Percentiles rank a stretch among this genome's conserved stretches.
Evolutionary conservation across 2,888 invertebrate species (phyloP).

Genomic region (Listrodromus nycthemerus): DNA sequence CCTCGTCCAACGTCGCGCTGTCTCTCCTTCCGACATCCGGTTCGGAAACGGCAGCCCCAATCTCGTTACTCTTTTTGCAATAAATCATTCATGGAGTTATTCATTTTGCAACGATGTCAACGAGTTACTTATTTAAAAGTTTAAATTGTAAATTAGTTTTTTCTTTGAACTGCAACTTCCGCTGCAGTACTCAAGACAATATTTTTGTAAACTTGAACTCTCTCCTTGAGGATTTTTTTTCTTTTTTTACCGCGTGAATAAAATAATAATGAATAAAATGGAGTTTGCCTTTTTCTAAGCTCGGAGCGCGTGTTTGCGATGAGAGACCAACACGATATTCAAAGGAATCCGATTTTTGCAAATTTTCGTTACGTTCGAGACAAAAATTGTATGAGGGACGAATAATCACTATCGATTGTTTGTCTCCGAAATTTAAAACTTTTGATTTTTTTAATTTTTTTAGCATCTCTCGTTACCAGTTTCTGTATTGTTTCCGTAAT

Average conservation of each 20-base stretch:
- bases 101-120: background rate
- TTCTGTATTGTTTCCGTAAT: constrained; percentile 86
- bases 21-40: constrained; percentile 49
- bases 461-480: constrained; percentile 84
- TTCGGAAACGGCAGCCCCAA: constrained; percentile 59
- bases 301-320: no score
- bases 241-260: no score
- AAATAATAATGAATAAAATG: no score
- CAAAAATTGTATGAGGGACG: no score
- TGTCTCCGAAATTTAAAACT: no score
- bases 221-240: background rate
- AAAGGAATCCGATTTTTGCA: no score
- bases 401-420: no score
- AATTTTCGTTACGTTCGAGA: no score
- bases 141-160: background rate
- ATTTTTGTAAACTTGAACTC: background rate
- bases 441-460: background rate
- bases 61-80: constrained; percentile 66
- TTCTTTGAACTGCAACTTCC: background rate
- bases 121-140: background rate
- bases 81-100: background rate
- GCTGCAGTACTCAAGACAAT: background rate
- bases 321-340: no score
- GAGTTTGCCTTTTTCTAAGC: no score
- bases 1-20: constrained; percentile 72